phyloP scores from a whole-genome alignment of 2,888 invertebrate species.

The Encarsia formosa region DNA sequence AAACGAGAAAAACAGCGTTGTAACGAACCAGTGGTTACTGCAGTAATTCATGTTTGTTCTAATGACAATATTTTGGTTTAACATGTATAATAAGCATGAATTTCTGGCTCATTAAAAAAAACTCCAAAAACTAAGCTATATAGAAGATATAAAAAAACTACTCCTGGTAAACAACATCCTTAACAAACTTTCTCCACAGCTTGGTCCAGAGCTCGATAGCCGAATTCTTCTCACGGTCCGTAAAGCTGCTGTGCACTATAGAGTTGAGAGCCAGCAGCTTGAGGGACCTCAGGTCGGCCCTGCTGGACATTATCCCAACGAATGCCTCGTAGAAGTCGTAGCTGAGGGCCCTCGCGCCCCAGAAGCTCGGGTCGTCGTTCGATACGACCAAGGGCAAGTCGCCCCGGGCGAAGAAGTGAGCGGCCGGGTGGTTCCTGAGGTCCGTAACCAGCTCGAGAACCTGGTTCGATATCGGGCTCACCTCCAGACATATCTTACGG shows the following conservation, averaged over 20 bases:
- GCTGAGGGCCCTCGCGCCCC: slow-evolving; percentile 68
- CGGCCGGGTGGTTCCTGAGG: slow-evolving; percentile 72
- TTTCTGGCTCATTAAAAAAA: no score
- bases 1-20: no score
- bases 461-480: slow-evolving; percentile 77
- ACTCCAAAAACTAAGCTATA: no score
- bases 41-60: no score
- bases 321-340: slow-evolving; percentile 78
- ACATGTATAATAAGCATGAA: no score
- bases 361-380: slow-evolving; percentile 75
- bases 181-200: not conserved
- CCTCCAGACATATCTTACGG: slow-evolving; percentile 66
- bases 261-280: slow-evolving; percentile 75
- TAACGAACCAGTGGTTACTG: no score
- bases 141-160: no score
- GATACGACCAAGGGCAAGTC: slow-evolving; percentile 71
- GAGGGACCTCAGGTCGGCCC: slow-evolving; percentile 65
- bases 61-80: no score
- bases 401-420: slow-evolving; percentile 60
- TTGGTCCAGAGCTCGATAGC: not conserved
- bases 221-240: slow-evolving; percentile 50
- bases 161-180: no score
- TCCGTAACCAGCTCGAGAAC: slow-evolving; percentile 66
- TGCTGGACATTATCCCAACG: slow-evolving; percentile 67
- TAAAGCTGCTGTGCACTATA: slow-evolving; percentile 64